These are phyloP conservation scores for Diorhabda elongata DNA, from an alignment of 1,140 invertebrate species.

Conservation along the genomic window DNA sequence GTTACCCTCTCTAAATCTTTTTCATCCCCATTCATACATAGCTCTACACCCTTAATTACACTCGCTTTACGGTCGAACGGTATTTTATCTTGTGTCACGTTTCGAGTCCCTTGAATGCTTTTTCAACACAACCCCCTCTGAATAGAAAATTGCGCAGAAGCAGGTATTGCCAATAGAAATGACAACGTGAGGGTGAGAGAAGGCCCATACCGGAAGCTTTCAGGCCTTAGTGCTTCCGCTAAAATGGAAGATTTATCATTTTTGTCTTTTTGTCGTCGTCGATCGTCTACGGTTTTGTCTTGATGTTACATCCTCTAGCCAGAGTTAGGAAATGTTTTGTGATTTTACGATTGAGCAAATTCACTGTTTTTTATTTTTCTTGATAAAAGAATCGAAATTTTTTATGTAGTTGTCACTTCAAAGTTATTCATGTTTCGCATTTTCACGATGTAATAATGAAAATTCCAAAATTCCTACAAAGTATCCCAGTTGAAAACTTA, in stretches of 20 bases:
- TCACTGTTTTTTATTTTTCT: not conserved
- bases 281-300: not conserved
- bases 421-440: too few relatives aligned
- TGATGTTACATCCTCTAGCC: conserved; percentile 6
- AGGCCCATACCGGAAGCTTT: conserved; percentile 34
- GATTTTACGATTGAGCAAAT: not conserved
- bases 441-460: too few relatives aligned
- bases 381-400: too few relatives aligned
- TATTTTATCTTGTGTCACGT: not conserved
- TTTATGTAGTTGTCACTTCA: too few relatives aligned
- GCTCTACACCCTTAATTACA: not conserved
- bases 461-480: too few relatives aligned
- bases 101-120: not conserved
- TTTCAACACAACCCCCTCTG: not conserved
- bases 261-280: not conserved
- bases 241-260: conserved; percentile 32
- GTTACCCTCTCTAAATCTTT: not conserved
- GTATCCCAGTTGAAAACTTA: too few relatives aligned
- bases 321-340: conserved; percentile 5
- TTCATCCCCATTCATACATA: not conserved
- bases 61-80: not conserved
- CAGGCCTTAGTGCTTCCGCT: conserved; percentile 36
- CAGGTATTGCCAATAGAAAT: conserved; percentile 28
- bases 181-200: conserved; percentile 26
- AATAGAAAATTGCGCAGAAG: conserved; percentile 20